phyloP scores from a whole-genome alignment of 2,888 invertebrate genomes.

The Cynaeus angustus region DNA sequence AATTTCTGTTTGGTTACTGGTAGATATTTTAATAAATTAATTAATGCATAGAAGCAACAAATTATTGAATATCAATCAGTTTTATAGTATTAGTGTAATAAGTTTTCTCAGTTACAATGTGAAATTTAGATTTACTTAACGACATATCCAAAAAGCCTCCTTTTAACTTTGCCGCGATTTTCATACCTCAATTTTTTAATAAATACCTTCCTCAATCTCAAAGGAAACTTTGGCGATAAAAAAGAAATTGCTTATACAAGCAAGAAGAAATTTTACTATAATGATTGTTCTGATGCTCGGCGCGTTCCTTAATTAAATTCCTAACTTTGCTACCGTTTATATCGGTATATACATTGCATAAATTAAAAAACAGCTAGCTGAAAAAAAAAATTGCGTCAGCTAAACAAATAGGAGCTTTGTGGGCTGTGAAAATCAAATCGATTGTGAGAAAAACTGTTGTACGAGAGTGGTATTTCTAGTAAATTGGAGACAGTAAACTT shows the following conservation, averaged over 20 bases:
- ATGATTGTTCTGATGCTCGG: conserved; percentile 46
- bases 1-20: too few relatives aligned
- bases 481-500: neutral
- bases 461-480: neutral
- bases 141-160: conserved; percentile 16
- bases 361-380: conserved; percentile 33
- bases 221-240: conserved; percentile 49
- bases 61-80: too few relatives aligned
- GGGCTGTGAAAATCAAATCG: neutral
- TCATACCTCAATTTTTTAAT: conserved; percentile 47
- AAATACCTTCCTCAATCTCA: conserved; percentile 46
- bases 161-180: conserved; percentile 32
- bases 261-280: conserved; percentile 48
- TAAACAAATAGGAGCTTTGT: too few relatives aligned
- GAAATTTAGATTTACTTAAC: neutral
- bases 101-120: neutral
- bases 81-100: neutral
- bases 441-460: neutral
- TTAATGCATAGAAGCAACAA: too few relatives aligned
- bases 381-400: neutral
- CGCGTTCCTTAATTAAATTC: conserved; percentile 48
- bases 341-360: conserved; percentile 34
- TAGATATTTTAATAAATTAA: too few relatives aligned
- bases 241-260: conserved; percentile 47
- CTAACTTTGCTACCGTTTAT: conserved; percentile 44